Base-by-base conservation (phyloP, 2,113 vertebrate genomes). In the Chaenocephalus aceratus region DNA sequence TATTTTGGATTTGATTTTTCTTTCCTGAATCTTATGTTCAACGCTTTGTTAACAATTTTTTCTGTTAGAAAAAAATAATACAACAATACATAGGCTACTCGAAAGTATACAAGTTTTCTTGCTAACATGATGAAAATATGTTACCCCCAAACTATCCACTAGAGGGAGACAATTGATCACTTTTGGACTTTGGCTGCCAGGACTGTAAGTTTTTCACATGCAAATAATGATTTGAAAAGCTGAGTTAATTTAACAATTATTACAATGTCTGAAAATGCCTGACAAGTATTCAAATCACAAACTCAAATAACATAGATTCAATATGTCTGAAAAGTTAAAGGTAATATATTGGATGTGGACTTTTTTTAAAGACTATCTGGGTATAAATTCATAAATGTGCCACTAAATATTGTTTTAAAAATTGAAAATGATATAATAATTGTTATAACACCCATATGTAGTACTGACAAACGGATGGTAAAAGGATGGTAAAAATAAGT, bases 111-210 rank as follows among this genome's bases (percentile, higher is more conserved):
- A 26, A 4, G 1, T 75, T n/a, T 14, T 34, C 2, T 10, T 1
- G 23, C 5, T 18, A 14, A 15, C 6, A 18, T 13, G 11, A 36
- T 21, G 3, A 49, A 5, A 45, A 36, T 15, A 2, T 76, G 64
- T 8, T 54, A 2, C 52, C 63, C 18, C 14, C 7, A 5, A 23
- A 54, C 15, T 41, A 2, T 16, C 85, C 93, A 75, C 88, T 80
- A 94, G 93, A 89, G 84, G 91, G 91, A 82, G 87, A 88, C 89
- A 95, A 72, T 89, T 12, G 51, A 79, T 61, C 2, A 70, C 23
- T 12, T 1, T 34, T 82, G 49, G 57, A 21, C n/a, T 7, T 41
- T 0, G 0, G 6, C 9, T 30, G 45, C 1, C 8, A 61, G 48
- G n/a, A 8, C 10, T 52, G 34, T 58, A 11, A 71, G 26, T 61